These are phyloP conservation scores for Martes martes DNA, from an alignment of 2,113 vertebrate genomes.

Conservation along the genomic window DNA sequence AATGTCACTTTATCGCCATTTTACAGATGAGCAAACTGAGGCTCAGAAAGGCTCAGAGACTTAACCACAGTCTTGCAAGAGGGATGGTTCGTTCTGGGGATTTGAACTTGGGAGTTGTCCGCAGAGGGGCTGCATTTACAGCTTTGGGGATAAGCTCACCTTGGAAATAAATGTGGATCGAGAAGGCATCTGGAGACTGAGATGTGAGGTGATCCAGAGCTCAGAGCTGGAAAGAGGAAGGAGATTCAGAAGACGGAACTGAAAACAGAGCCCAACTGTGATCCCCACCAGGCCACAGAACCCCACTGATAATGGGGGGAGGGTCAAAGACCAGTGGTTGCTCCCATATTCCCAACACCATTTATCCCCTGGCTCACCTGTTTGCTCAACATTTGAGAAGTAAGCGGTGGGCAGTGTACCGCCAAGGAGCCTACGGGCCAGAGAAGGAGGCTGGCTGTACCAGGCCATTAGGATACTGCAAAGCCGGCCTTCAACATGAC, in stretches of 20 bases:
- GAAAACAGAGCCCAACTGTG: not conserved
- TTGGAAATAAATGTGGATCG: not conserved
- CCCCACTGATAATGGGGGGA: accelerated
- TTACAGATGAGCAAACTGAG: not conserved
- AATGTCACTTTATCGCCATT: not conserved
- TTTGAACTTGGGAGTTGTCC: not conserved
- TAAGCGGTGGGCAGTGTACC: not conserved
- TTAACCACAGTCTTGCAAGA: not conserved
- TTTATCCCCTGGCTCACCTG: not conserved
- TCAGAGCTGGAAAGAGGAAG: not conserved
- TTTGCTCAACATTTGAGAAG: not conserved
- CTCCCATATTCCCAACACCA: not conserved
- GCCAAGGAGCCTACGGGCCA: not conserved
- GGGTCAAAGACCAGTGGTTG: not conserved
- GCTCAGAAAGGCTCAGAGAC: not conserved
- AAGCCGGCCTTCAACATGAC: not conserved
- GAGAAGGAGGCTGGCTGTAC: not conserved
- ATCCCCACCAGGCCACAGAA: not conserved
- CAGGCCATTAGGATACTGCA: accelerated
- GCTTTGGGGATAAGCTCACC: not conserved
- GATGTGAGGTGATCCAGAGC: not conserved
- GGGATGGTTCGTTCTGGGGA: not conserved
- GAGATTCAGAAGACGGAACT: not conserved
- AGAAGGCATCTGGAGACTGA: not conserved
- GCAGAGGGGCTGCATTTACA: not conserved